These are phyloP conservation scores for Neotoma lepida DNA, from an alignment of 2,113 vertebrate genomes.

Conservation along the genomic window DNA sequence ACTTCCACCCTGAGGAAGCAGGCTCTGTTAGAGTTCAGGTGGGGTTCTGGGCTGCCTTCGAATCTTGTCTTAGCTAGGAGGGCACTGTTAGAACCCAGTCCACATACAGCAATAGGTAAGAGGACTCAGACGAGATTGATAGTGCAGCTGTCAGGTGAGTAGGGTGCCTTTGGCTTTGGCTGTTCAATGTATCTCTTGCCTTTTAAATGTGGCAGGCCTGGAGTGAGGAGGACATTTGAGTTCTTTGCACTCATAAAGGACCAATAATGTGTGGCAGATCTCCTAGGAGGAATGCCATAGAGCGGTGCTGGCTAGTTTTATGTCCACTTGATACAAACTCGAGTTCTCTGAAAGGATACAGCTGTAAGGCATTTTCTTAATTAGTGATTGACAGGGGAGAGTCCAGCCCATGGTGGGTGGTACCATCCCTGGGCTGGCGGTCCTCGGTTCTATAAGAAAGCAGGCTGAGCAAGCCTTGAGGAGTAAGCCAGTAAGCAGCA, in stretches of 20 bases:
- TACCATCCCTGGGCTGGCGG: neutral
- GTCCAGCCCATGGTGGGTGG: neutral
- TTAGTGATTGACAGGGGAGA: neutral
- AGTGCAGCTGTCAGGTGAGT: neutral
- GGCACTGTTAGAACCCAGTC: neutral
- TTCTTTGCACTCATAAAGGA: neutral
- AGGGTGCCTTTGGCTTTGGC: neutral
- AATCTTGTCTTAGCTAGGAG: neutral
- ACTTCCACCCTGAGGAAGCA: neutral
- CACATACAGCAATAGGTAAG: neutral
- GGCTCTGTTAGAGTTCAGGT: neutral
- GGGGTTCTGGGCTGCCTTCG: neutral
- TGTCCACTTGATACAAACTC: neutral
- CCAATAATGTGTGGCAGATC: neutral
- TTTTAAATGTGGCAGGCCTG: neutral
- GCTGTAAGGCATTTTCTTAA: neutral
- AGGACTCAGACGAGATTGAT: too few relatives aligned
- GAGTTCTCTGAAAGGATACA: neutral
- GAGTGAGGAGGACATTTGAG: neutral
- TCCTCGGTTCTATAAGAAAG: neutral
- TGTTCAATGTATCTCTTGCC: neutral
- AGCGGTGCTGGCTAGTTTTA: neutral
- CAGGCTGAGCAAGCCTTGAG: neutral
- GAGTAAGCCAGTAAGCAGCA: neutral
- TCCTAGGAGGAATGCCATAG: neutral